Percentiles rank a stretch among this genome's conserved stretches.
phyloP scores from a whole-genome alignment of 1,140 invertebrate genomes.

The Andricus grossulariae region DNA sequence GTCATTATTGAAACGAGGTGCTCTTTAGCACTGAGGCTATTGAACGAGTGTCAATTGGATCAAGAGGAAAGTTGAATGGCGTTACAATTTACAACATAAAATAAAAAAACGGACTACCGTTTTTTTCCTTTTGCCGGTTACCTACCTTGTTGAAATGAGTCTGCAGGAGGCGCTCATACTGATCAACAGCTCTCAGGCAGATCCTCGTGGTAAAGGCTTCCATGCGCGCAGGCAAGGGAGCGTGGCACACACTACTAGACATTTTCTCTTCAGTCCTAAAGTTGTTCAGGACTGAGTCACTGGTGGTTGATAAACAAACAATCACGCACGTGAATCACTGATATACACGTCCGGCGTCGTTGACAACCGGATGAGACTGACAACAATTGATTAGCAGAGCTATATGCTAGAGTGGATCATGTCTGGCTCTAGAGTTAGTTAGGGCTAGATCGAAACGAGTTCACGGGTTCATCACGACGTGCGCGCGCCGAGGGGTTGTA shows the following conservation, averaged over 20 bases:
- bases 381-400: not conserved
- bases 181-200: slow-evolving; percentile 78
- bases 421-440: no score
- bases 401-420: no score
- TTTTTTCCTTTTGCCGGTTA: not conserved
- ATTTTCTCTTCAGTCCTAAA: slow-evolving; percentile 54
- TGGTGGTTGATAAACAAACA: slow-evolving; percentile 29
- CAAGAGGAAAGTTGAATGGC: not conserved
- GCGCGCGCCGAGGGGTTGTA: not conserved
- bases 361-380: slow-evolving; percentile 8
- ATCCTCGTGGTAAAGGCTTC: slow-evolving; percentile 78
- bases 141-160: slow-evolving; percentile 69
- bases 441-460: not conserved
- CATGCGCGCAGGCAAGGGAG: slow-evolving; percentile 74
- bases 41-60: not conserved
- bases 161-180: slow-evolving; percentile 78
- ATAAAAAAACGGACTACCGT: no score
- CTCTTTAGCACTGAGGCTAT: no score
- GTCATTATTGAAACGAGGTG: no score
- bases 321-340: slow-evolving; percentile 31
- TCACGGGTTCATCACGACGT: slow-evolving; percentile 12
- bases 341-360: slow-evolving; percentile 24
- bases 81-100: not conserved
- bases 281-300: slow-evolving; percentile 17
- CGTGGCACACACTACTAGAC: slow-evolving; percentile 71